Base-by-base conservation (phyloP, 2,113 vertebrate genomes). In the Crocuta crocuta region DNA sequence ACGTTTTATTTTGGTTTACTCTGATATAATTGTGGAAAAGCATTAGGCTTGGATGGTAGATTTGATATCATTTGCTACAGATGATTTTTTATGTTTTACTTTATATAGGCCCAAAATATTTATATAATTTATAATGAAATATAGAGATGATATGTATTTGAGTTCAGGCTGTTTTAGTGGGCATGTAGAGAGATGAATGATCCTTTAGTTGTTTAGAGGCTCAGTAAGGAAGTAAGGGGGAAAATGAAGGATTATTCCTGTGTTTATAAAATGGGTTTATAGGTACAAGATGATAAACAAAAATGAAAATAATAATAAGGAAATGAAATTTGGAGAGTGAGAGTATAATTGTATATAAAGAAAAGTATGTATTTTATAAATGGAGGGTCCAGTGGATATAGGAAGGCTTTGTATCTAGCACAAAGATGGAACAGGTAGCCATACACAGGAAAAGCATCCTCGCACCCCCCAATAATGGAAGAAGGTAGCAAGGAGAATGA, bases 181-280 rank as follows among this genome's bases (percentile, higher is more conserved):
- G 17, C 48, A 6, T 63, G 21, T 1, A 26, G 21, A 3, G 7
- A 3, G n/a, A 35, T 4, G 1, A 31, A 43, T 10, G 7, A 26
- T 94, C 82, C 50, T 76, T 43, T 65, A 80, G 4, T 31, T 68
- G 33, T 26, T 39, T 35, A 31, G 82, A 31, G 84, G 3, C 1
- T 58, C n/a, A 81, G 6, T n/a, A n/a, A 79, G 2, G 6, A 33
- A 55, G 3, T 73, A 45, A 45, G 39, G 23, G 21, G n/a, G 33
- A 4, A 26, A 13, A 39, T 19, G 48, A 63, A 74, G 15, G 5
- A 76, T 91, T 17, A 86, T 74, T 74, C 28, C 1, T 55, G 28
- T 5, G 19, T 61, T 58, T 58, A 58, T 61, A 50, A 35, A 73
- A 90, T 90, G 31, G 31, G 21, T 74, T 90, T 66, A 45, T 24